These are phyloP conservation scores for Ptilorrhoa leucosticta DNA, from an alignment of 2,113 vertebrate species.

Conservation along the genomic window DNA sequence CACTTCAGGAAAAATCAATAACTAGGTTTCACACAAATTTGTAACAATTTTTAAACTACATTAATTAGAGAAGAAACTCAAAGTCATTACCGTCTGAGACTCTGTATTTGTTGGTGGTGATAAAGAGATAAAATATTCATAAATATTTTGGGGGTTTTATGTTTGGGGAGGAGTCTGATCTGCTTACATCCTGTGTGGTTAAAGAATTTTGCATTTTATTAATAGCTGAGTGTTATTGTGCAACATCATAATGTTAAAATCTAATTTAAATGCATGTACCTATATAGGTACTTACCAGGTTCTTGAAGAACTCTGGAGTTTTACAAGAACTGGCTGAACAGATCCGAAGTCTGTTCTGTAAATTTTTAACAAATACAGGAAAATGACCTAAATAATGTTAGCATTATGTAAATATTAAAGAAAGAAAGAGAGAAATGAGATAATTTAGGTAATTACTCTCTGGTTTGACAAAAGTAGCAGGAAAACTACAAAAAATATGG, in stretches of 20 bases:
- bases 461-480: not conserved
- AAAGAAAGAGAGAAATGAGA: not conserved
- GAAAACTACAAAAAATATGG: not conserved
- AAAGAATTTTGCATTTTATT: not conserved
- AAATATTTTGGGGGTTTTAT: not conserved
- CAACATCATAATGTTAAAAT: not conserved
- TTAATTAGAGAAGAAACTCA: not conserved
- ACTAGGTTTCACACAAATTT: not conserved
- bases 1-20: not conserved
- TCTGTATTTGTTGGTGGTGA: not conserved
- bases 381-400: not conserved
- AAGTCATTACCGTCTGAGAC: not conserved
- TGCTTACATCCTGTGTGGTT: not conserved
- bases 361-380: not conserved
- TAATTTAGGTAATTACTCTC: not conserved
- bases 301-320: not conserved
- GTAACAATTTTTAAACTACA: not conserved
- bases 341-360: not conserved
- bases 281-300: not conserved
- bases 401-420: not conserved
- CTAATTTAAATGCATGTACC: not conserved
- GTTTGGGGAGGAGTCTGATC: not conserved
- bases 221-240: not conserved
- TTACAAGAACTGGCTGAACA: not conserved
- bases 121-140: not conserved